Percentiles rank a stretch among this genome's conserved stretches.
Evolutionary conservation across 2,113 vertebrate genomes (phyloP).

Genomic region (Anser cygnoides): DNA sequence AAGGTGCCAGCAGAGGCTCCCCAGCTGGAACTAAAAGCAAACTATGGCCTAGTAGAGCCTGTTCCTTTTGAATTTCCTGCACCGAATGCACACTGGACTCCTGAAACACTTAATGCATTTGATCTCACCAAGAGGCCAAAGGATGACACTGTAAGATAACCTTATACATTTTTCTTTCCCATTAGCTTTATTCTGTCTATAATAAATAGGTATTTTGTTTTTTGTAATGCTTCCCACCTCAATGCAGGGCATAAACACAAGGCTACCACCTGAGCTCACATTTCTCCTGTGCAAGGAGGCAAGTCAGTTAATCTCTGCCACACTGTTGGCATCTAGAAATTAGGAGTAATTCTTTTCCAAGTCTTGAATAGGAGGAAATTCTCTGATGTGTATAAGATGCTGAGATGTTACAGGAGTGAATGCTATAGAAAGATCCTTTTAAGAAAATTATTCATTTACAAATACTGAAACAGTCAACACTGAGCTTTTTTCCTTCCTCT

Average conservation of each 20-base stretch:
- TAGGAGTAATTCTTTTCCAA: background rate
- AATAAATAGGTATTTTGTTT: background rate
- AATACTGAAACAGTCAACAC: background rate
- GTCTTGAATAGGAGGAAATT: background rate
- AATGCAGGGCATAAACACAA: background rate
- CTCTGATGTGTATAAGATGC: background rate
- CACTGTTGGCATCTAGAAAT: background rate
- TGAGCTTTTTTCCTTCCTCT: background rate
- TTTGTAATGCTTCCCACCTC: background rate
- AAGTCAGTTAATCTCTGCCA: background rate
- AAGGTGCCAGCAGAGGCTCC: conserved; percentile 93
- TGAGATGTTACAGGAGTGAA: background rate
- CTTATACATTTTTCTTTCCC: background rate
- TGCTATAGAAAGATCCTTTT: background rate
- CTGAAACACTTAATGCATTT: conserved; percentile 89
- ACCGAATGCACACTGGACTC: conserved; percentile 83
- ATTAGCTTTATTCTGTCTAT: background rate
- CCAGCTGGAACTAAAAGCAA: conserved; percentile 93
- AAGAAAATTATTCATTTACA: background rate
- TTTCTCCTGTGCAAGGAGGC: background rate
- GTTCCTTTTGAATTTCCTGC: conserved; percentile 88
- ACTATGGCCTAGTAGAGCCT: conserved; percentile 94
- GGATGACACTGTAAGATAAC: conserved; percentile 86
- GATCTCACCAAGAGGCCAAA: conserved; percentile 94
- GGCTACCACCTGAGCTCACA: background rate